phyloP scores from a whole-genome alignment of 2,888 invertebrate species.

The Patella ulyssiponensis region DNA sequence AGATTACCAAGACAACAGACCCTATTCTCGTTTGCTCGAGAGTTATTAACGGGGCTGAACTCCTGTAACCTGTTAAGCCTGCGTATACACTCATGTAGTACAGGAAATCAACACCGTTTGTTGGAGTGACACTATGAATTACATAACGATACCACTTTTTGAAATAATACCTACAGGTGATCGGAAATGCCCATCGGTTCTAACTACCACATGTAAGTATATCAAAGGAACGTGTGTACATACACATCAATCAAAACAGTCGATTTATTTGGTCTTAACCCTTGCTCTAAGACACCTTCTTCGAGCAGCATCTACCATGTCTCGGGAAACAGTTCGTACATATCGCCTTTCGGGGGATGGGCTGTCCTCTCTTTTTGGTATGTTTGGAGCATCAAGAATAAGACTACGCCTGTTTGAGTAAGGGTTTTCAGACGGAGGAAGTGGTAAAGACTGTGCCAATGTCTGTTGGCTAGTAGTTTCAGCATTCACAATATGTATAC shows the following conservation, averaged over 20 bases:
- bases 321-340: slow-evolving; percentile 57
- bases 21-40: too few relatives aligned
- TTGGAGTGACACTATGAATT: too few relatives aligned
- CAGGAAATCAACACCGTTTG: too few relatives aligned
- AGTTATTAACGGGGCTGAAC: too few relatives aligned
- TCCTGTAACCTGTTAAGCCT: too few relatives aligned
- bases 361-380: slow-evolving; percentile 57
- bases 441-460: slow-evolving; percentile 50
- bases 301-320: slow-evolving; percentile 62
- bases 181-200: too few relatives aligned
- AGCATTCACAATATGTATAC: slow-evolving; percentile 61
- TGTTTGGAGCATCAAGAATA: slow-evolving; percentile 67
- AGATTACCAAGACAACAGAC: too few relatives aligned
- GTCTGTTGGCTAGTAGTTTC: slow-evolving; percentile 44
- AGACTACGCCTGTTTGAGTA: slow-evolving; percentile 65
- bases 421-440: slow-evolving; percentile 58
- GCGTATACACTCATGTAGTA: too few relatives aligned
- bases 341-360: slow-evolving; percentile 64
- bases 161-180: too few relatives aligned
- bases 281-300: slow-evolving; percentile 59
- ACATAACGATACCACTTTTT: too few relatives aligned
- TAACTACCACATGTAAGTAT: too few relatives aligned
- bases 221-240: too few relatives aligned
- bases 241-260: neutral
- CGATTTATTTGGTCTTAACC: slow-evolving; percentile 58